Percentiles rank a stretch among this genome's conserved stretches.
phyloP scores from a whole-genome alignment of 2,888 invertebrate species.

The Parnassius orleans region DNA sequence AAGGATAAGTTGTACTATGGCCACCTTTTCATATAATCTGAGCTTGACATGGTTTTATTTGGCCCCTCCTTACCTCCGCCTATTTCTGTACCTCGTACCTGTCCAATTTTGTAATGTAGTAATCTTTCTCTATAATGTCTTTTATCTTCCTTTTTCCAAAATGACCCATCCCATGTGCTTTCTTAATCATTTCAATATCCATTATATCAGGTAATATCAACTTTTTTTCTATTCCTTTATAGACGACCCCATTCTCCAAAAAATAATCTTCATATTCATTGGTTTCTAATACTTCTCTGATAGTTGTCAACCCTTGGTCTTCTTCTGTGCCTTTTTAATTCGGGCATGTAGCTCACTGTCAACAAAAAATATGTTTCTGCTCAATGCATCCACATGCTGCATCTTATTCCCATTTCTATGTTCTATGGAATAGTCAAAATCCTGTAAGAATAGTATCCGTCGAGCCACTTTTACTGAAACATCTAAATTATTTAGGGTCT shows the following conservation, averaged over 20 bases:
- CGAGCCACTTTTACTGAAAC: background rate
- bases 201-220: background rate
- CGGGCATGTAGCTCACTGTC: background rate
- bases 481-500: background rate
- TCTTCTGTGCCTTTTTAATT: background rate
- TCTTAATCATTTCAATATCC: background rate
- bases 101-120: conserved; percentile 36
- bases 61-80: too few species aligned
- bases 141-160: conserved; percentile 4
- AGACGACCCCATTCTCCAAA: background rate
- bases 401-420: background rate
- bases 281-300: background rate
- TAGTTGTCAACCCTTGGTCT: background rate
- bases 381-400: background rate
- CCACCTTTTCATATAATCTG: conserved; percentile 1
- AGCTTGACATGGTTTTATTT: background rate
- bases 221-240: background rate
- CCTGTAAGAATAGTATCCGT: background rate
- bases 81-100: conserved; percentile 4
- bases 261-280: background rate
- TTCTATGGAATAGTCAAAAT: background rate
- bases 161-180: conserved; percentile 7
- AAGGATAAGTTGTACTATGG: background rate
- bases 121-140: conserved; percentile 32
- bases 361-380: background rate